Evolutionary conservation across 2,113 vertebrate genomes (phyloP).

Genomic region (Uropsilus gracilis): DNA sequence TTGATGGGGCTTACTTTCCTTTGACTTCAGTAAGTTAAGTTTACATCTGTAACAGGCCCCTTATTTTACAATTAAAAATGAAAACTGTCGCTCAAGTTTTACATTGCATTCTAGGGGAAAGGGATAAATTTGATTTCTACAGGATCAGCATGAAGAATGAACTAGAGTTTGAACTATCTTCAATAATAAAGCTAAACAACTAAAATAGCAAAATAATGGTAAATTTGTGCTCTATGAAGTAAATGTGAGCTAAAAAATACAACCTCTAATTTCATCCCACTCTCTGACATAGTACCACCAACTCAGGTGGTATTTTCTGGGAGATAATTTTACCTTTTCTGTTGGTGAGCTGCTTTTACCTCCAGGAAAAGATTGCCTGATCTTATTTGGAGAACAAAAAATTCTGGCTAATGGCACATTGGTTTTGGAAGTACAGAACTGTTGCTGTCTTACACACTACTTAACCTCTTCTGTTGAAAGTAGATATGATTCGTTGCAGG

Average conservation of each 20-base stretch:
- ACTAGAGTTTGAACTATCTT: not conserved
- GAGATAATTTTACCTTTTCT: slow-evolving; percentile 11
- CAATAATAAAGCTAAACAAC: not conserved
- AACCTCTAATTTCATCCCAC: not conserved
- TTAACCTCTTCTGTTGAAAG: slow-evolving; percentile 26
- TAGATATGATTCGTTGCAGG: not conserved
- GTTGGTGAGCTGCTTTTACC: not conserved
- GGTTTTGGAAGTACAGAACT: not conserved
- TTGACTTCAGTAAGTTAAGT: not conserved
- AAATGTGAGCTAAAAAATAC: slow-evolving; percentile 4
- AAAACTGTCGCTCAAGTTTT: not conserved
- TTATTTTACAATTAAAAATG: slow-evolving; percentile 45
- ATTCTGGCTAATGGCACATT: not conserved
- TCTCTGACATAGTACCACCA: not conserved
- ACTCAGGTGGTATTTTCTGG: not conserved
- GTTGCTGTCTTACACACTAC: not conserved
- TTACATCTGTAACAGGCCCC: not conserved
- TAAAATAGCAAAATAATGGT: no score
- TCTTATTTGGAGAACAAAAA: slow-evolving; percentile 34
- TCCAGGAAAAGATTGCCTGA: not conserved
- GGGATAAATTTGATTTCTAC: not conserved
- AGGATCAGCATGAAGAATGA: not conserved
- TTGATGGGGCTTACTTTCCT: not conserved
- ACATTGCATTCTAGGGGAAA: not conserved
- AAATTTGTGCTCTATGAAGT: not conserved